A percentile compares a stretch with the other conserved stretches of the same genome.
These are phyloP conservation scores for Galemys pyrenaicus DNA, from an alignment of 2,113 vertebrate species.

Conservation along the genomic window DNA sequence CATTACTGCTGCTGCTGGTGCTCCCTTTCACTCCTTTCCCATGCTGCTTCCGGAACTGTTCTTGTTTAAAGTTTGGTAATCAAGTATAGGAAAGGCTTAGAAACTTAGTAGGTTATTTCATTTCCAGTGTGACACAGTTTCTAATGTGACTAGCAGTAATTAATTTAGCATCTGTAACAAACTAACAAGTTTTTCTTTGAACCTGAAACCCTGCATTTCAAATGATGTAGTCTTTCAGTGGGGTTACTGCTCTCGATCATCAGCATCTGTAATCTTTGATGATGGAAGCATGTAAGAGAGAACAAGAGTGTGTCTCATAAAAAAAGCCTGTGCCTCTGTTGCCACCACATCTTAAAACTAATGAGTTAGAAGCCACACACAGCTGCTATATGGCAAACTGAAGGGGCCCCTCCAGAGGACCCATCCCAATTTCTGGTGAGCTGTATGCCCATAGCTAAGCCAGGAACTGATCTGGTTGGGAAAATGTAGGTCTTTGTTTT, in stretches of 20 bases:
- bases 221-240: background rate
- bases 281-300: background rate
- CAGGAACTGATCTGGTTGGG: background rate
- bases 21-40: background rate
- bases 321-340: conserved; percentile 11
- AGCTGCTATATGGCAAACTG: background rate
- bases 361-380: conserved; percentile 70
- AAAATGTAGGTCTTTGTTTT: background rate
- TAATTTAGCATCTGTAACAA: background rate
- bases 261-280: conserved; percentile 56
- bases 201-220: background rate
- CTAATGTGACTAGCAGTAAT: conserved; percentile 1
- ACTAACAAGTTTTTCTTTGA: background rate
- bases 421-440: background rate
- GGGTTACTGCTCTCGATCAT: conserved; percentile 43
- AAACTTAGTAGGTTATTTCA: background rate
- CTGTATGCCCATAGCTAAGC: background rate
- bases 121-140: conserved; percentile 38
- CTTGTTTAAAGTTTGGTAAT: background rate
- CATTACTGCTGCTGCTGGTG: background rate
- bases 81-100: background rate
- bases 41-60: background rate
- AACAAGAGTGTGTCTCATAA: conserved; percentile 28
- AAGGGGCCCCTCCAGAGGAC: background rate
- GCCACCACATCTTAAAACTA: conserved; percentile 52